phyloP scores from a whole-genome alignment of 2,113 vertebrate genomes.

The Cyphomyrus discorhynchus region DNA sequence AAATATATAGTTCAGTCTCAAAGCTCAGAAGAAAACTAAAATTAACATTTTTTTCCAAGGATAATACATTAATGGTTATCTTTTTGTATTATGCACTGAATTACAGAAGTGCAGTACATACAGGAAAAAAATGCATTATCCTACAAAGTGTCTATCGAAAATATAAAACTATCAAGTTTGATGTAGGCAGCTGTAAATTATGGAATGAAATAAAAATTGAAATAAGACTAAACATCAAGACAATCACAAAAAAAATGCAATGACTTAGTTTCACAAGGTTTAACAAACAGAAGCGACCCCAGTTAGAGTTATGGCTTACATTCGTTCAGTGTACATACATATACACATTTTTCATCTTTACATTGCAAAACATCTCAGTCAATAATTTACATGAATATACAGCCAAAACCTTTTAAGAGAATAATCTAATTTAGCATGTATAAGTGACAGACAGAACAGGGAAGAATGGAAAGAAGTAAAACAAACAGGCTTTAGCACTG shows the following conservation, averaged over 20 bases:
- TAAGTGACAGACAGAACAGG: neutral
- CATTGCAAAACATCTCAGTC: neutral
- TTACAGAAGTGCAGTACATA: neutral
- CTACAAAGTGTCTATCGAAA: neutral
- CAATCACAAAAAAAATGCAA: constrained; percentile 3
- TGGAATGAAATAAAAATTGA: neutral
- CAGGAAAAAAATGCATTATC: neutral
- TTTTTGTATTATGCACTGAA: neutral
- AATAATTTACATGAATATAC: constrained; percentile 7
- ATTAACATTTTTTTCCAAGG: neutral
- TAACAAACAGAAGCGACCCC: neutral
- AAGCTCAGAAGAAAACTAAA: neutral
- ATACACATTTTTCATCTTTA: neutral
- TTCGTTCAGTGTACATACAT: constrained; percentile 1
- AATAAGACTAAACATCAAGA: neutral
- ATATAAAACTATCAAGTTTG: neutral
- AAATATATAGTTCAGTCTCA: neutral
- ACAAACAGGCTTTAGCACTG: neutral
- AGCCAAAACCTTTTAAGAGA: neutral
- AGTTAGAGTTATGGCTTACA: constrained; percentile 9
- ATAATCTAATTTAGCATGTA: neutral
- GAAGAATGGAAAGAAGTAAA: neutral
- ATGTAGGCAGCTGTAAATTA: neutral
- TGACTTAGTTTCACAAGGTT: neutral
- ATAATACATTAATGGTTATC: neutral